Conservation (phyloP, 2,797 vertebrate genomes). For the Gallinago solitaria region DNA sequence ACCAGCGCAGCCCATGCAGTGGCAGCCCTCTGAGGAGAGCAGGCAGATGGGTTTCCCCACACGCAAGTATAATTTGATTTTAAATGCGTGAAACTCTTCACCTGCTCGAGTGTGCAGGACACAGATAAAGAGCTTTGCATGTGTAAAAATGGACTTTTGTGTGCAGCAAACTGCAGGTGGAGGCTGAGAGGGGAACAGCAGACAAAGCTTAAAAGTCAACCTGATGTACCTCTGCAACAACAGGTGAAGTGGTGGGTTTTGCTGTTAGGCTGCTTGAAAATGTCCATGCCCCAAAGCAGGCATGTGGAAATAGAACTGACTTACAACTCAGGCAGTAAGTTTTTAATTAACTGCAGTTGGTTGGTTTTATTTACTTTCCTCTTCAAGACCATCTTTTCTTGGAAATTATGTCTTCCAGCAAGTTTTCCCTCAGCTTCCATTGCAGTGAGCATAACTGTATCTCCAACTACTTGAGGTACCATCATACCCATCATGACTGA, state of each 20-base stretch:
- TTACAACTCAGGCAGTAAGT: no score
- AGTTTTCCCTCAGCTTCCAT: not conserved
- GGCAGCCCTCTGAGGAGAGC: not conserved
- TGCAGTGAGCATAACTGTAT: no score
- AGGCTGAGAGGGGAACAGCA: rapidly evolving
- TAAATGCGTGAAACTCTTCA: not conserved
- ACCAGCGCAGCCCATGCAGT: not conserved
- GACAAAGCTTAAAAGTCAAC: not conserved
- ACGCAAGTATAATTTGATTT: not conserved
- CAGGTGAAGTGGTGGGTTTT: not conserved
- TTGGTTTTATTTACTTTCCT: not conserved
- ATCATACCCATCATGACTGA: rapidly evolving
- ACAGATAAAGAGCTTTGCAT: not conserved
- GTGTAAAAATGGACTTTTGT: no score
- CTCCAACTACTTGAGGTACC: not conserved
- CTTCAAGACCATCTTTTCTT: not conserved
- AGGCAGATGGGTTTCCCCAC: not conserved
- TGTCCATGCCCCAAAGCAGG: no score
- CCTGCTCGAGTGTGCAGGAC: not conserved
- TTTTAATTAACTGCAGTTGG: not conserved
- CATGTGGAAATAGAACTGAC: not conserved
- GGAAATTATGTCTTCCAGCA: not conserved
- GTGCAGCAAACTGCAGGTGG: not conserved
- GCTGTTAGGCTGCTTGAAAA: not conserved
- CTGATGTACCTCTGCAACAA: no score